Percentiles rank a stretch among this genome's conserved stretches.
These are phyloP conservation scores for Hirudinaria manillensis DNA, from an alignment of 2,888 invertebrate species.

Conservation along the genomic window DNA sequence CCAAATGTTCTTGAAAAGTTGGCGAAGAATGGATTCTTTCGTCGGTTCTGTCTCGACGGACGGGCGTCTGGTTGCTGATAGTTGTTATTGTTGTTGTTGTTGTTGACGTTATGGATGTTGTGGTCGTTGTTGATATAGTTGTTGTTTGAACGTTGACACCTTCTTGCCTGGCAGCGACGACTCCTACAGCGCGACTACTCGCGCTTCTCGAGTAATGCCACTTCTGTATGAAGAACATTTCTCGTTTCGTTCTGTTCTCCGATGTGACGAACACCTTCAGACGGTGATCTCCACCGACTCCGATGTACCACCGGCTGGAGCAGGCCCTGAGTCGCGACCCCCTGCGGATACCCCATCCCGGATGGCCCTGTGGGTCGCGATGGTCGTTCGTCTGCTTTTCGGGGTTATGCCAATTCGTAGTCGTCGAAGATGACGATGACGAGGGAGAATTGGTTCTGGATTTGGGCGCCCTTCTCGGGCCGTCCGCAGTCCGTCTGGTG, in stretches of 20 bases:
- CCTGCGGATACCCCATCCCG: too few species aligned
- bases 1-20: too few species aligned
- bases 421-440: too few species aligned
- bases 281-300: not conserved
- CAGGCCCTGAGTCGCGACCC: not conserved
- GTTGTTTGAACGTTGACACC: too few species aligned
- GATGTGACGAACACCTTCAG: not conserved
- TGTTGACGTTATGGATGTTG: not conserved
- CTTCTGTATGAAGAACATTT: slow-evolving; percentile 6
- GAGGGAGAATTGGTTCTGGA: too few species aligned
- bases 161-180: too few species aligned
- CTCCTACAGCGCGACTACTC: too few species aligned
- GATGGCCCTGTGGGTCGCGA: not conserved
- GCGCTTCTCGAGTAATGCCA: not conserved
- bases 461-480: too few species aligned
- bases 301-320: not conserved
- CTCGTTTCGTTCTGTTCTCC: not conserved
- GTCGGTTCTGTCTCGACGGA: too few species aligned
- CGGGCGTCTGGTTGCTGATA: too few species aligned
- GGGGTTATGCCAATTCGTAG: too few species aligned
- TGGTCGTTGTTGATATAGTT: not conserved
- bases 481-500: not conserved
- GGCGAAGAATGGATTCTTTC: too few species aligned
- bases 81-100: not conserved
- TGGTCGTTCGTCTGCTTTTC: not conserved